Base-by-base conservation (phyloP, 2,888 invertebrate genomes). In the Pyrrhia umbra region DNA sequence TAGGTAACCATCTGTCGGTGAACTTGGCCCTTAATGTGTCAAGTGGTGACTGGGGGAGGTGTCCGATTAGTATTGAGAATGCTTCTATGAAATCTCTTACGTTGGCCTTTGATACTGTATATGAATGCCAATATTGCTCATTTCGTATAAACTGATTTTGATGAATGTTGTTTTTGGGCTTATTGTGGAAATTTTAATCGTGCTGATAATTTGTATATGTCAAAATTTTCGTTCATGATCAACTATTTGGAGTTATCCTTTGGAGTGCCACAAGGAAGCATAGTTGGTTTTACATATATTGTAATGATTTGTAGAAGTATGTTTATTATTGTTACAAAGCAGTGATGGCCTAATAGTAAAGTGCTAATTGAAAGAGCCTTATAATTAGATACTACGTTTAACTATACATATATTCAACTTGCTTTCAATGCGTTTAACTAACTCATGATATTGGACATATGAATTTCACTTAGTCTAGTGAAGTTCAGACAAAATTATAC, bases 61-160 rank as follows among this genome's bases (percentile, higher is more conserved):
- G 58, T 37, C 18, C 21, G 42, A 58, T 57, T 46, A 57, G 57
- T 68, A 42, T 16, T 1, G 9, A 67, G 25, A 46, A 23, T 67
- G 56, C 45, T 40, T 40, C 18, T 18, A 23, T 30, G 8, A 6
- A 13, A 37, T 8, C 0, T n/a, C 15, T 47, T 2, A 34, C n/a
- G 21, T 45, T 54, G 5, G 20, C 30, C n/a, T 68, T 25, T 8
- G 23, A 68, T 42, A 56, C 16, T 34, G 16, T 21, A 4, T 16
- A 4, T 16, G 8, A n/a, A 42, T 21, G 9, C 1, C 2, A 21
- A 25, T 18, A 27, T 5, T 15, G 18, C 3, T 6, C 6, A 4
- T 27, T 27, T 0, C 2, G n/a, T 9, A 20, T 20, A 2, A n/a
- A 27, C 5, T 16, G 6, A 15, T 2, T 25, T 45, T 3, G 9